phyloP scores from a whole-genome alignment of 2,888 invertebrate genomes.

The Serripes groenlandicus region DNA sequence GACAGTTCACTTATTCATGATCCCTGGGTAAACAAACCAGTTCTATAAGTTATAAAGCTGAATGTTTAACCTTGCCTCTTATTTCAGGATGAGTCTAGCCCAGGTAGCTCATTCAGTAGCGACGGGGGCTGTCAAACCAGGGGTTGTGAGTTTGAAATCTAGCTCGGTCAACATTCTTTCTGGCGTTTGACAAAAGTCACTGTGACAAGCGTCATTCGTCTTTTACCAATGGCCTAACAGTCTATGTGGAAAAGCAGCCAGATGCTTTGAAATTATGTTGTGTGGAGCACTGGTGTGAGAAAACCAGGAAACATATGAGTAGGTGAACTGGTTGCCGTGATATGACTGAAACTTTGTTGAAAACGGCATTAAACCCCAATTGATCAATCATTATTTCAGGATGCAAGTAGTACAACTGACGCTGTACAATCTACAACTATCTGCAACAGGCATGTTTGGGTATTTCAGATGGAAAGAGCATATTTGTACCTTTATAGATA shows the following conservation, averaged over 20 bases:
- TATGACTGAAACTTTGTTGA: neutral
- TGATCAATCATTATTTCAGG: conserved; percentile 87
- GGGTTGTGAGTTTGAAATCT: neutral
- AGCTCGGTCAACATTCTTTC: neutral
- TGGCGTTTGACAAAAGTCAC: neutral
- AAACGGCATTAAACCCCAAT: neutral
- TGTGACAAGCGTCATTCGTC: neutral
- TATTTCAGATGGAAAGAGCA: conserved; percentile 95
- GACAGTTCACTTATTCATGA: no score
- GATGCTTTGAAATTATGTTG: neutral
- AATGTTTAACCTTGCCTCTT: neutral
- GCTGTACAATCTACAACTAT: conserved; percentile 92
- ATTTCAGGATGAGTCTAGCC: neutral
- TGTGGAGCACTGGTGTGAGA: neutral
- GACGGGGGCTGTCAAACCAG: neutral
- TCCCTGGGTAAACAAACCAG: no score
- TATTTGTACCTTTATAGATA: conserved; percentile 93
- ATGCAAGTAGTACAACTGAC: conserved; percentile 91
- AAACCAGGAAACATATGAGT: neutral
- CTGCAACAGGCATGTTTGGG: conserved; percentile 91
- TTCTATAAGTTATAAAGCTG: no score
- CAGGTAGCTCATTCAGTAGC: neutral
- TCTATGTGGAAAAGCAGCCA: neutral
- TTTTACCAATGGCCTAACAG: neutral
- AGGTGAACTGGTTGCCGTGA: neutral